phyloP scores from a whole-genome alignment of 2,888 invertebrate species.

The Dicyrtoma fusca region DNA sequence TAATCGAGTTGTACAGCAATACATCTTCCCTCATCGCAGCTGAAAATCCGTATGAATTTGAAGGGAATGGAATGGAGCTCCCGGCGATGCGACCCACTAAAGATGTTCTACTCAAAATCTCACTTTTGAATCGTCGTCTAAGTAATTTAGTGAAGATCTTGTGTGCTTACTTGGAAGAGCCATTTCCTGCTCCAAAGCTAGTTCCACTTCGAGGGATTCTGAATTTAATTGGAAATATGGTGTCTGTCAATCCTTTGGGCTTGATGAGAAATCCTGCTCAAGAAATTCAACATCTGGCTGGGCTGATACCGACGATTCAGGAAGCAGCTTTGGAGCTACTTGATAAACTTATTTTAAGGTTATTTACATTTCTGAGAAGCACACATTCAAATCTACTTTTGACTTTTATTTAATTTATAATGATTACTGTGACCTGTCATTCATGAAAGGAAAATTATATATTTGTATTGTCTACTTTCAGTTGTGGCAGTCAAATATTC shows the following conservation, averaged over 20 bases:
- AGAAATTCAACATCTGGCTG: constrained; percentile 43
- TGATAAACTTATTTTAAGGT: constrained; percentile 9
- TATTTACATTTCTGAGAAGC: too few species aligned
- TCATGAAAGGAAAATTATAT: neutral
- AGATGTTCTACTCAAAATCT: constrained; percentile 16
- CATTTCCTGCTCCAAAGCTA: constrained; percentile 49
- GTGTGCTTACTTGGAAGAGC: constrained; percentile 18
- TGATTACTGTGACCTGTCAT: neutral
- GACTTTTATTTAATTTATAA: too few species aligned
- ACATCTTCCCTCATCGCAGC: neutral
- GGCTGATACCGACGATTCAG: constrained; percentile 46
- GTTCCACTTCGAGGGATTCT: constrained; percentile 46
- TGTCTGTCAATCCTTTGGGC: constrained; percentile 42
- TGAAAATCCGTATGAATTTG: constrained; percentile 26
- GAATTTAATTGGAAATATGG: constrained; percentile 39
- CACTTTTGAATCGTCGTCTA: neutral
- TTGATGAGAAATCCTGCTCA: constrained; percentile 32
- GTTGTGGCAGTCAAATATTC: constrained; percentile 45
- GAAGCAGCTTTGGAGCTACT: constrained; percentile 36
- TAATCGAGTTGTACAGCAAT: constrained; percentile 4
- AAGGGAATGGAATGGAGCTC: neutral
- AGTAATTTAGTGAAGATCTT: constrained; percentile 10
- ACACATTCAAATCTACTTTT: too few species aligned
- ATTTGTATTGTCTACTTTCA: constrained; percentile 19
- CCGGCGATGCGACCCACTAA: neutral